These are phyloP conservation scores for Hippocampus guttulatus DNA, from an alignment of 2,113 vertebrate species.

Conservation along the genomic window DNA sequence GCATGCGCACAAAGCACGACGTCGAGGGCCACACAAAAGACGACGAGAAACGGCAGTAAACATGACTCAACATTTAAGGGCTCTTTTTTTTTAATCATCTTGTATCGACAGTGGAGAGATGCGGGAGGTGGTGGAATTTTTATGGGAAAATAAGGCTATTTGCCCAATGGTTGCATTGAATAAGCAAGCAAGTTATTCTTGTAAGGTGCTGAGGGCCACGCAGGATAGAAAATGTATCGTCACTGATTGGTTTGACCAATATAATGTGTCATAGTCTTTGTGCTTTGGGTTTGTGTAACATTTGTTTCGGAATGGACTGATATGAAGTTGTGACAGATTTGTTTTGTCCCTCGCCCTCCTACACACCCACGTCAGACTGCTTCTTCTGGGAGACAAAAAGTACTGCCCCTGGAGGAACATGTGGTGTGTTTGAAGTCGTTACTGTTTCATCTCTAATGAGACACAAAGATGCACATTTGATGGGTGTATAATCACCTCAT, in stretches of 20 bases:
- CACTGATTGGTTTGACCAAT: conserved; percentile 2
- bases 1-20: no score
- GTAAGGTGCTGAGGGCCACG: conserved; percentile 10
- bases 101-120: no score
- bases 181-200: conserved; percentile 10
- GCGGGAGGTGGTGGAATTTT: no score
- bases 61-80: no score
- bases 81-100: no score
- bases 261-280: not conserved
- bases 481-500: conserved; percentile 54
- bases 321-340: conserved; percentile 26
- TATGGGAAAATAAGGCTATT: no score
- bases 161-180: not conserved
- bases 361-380: conserved; percentile 33
- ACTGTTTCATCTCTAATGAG: conserved; percentile 41
- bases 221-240: conserved; percentile 22
- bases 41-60: no score
- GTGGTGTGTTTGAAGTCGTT: conserved; percentile 42
- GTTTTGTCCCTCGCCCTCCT: conserved; percentile 33
- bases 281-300: not conserved
- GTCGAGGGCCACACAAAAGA: no score
- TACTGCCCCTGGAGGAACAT: conserved; percentile 47
- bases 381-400: conserved; percentile 52
- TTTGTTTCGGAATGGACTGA: conserved; percentile 25
- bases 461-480: conserved; percentile 53